Base-by-base conservation (phyloP, 2,888 invertebrate species). In the Epistrophe grossulariae region DNA sequence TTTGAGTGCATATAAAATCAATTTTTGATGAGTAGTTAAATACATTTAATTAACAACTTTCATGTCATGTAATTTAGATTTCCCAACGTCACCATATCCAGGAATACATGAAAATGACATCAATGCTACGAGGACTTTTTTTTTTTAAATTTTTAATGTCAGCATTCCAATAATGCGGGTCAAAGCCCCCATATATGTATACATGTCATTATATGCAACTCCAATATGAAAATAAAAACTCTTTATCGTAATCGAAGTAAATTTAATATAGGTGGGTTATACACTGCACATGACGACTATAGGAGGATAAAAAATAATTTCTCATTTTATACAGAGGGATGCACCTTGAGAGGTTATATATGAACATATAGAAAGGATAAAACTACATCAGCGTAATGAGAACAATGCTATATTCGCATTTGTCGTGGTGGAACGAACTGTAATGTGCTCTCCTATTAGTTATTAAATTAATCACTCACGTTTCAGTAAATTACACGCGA, bases 401-500 rank as follows among this genome's bases (percentile, higher is more conserved):
- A 28, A 71, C 52, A 71, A 52, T 50, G 60, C 60, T 43, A 15
- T 43, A 15, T 62, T 62, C 64, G 11, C 35, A 77, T 66, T 66
- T 68, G 50, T 73, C 35, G 57, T 59, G n/a, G 40, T 40, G 55
- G 48, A 24, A 45, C 31, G 52, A n/a, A 59, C 19, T 64, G 28
- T 48, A 64, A 70, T 76, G 55, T 71, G 45, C 73, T 57, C 73
- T 15, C 11, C 35, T 80, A 48, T 55, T 72, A 60, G 72, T 72
- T 78, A 59, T 78, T 60, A 52, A 70, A 55, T 70, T 70, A 70
- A 73, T 73, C 68, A 66, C 83, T 55, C 35, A 62, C 55, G 73
- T 62, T 70, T 17, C 68, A 70, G 83, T 62, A 73, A 70, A 79
- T 83, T 79, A 73, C 70, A 70, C 55, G 48, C 60, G 50, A 55